Percentiles rank a stretch among this genome's conserved stretches.
Evolutionary conservation across 2,797 vertebrate genomes (phyloP).

Genomic region (Oceanodroma leucorhoa): DNA sequence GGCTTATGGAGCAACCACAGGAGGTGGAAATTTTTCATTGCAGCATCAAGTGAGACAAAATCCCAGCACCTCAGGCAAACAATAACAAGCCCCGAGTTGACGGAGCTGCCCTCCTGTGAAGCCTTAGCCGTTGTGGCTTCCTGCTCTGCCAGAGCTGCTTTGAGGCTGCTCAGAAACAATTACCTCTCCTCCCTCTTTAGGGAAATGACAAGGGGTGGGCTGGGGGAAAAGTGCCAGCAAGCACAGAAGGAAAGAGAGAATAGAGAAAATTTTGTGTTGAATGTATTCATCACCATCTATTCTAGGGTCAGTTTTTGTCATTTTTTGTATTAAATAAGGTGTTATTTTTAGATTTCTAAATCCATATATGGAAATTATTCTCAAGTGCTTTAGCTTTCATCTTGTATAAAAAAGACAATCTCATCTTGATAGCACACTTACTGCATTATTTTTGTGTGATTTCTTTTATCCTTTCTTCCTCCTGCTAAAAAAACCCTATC

Average conservation of each 20-base stretch:
- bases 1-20: not conserved
- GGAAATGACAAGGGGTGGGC: not conserved
- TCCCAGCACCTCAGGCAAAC: not conserved
- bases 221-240: conserved; percentile 3
- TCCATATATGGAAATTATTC: conserved; percentile 40
- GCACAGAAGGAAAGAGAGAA: not conserved
- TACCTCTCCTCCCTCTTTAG: not conserved
- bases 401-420: not conserved
- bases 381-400: conserved; percentile 32
- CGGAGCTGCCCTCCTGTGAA: fast-evolving
- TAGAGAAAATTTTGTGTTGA: conserved; percentile 17
- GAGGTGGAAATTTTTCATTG: not conserved
- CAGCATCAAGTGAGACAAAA: not conserved
- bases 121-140: not conserved
- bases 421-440: not conserved
- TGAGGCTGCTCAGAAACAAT: not conserved
- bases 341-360: conserved; percentile 55
- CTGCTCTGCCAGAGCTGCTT: not conserved
- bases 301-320: conserved; percentile 5
- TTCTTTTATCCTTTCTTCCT: not conserved
- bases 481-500: not conserved
- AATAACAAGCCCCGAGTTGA: not conserved
- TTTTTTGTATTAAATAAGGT: not conserved
- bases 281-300: conserved; percentile 20
- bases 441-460: not conserved